Evolutionary conservation across 2,888 invertebrate species (phyloP).

Genomic region (Lomographa bimaculata): DNA sequence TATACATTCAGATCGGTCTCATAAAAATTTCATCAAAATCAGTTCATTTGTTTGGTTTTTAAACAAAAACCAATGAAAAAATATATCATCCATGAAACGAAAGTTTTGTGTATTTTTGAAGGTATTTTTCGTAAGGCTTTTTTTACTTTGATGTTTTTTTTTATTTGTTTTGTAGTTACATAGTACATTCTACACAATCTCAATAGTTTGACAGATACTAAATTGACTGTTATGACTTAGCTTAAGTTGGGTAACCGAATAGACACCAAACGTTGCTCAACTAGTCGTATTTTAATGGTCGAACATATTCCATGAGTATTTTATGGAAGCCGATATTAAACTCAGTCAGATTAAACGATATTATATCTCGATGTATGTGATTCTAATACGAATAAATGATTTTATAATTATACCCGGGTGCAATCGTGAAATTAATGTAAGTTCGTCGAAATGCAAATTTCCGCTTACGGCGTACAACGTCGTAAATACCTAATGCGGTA

Average conservation of each 20-base stretch:
- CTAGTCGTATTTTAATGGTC: conserved; percentile 34
- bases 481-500: conserved; percentile 42
- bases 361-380: conserved; percentile 24
- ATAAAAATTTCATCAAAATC: too few relatives aligned
- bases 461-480: conserved; percentile 34
- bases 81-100: too few relatives aligned
- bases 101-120: too few relatives aligned
- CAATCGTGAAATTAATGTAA: conserved; percentile 38
- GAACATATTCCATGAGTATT: conserved; percentile 20
- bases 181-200: too few relatives aligned
- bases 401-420: conserved; percentile 32
- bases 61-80: too few relatives aligned
- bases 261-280: conserved; percentile 29
- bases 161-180: too few relatives aligned
- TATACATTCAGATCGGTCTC: too few relatives aligned
- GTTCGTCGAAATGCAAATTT: conserved; percentile 43
- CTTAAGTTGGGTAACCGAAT: conserved; percentile 30
- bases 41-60: too few relatives aligned
- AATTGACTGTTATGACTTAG: conserved; percentile 13
- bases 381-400: conserved; percentile 27
- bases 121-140: too few relatives aligned
- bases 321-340: conserved; percentile 25
- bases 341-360: conserved; percentile 17
- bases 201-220: too few relatives aligned
- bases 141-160: too few relatives aligned